Evolutionary conservation across 2,888 invertebrate species (phyloP).

Genomic region (Calameuta idolon): DNA sequence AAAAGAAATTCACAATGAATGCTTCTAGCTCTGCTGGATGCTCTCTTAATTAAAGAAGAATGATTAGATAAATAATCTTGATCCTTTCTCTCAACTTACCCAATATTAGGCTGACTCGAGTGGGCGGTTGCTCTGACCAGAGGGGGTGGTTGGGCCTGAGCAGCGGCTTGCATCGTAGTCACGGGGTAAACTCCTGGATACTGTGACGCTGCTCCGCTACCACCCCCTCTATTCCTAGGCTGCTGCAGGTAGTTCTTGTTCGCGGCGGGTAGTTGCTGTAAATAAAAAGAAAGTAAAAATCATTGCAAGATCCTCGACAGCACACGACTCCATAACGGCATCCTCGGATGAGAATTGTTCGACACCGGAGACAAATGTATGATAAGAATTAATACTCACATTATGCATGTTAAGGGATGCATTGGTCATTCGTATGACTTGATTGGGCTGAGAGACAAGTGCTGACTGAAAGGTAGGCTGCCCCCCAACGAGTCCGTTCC

Average conservation of each 20-base stretch:
- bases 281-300: conserved; percentile 12
- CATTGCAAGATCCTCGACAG: neutral
- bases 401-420: conserved; percentile 60
- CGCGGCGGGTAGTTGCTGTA: conserved; percentile 48
- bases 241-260: conserved; percentile 53
- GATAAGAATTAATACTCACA: conserved; percentile 51
- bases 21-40: neutral
- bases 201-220: conserved; percentile 52
- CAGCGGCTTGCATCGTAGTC: conserved; percentile 61
- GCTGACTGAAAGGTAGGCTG: conserved; percentile 65
- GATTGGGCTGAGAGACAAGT: conserved; percentile 55
- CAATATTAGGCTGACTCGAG: conserved; percentile 65
- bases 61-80: conserved; percentile 20
- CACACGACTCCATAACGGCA: neutral
- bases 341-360: neutral
- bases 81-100: conserved; percentile 54
- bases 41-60: conserved; percentile 12
- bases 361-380: neutral
- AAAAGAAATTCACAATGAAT: neutral
- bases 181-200: conserved; percentile 62
- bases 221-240: conserved; percentile 56
- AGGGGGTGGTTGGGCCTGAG: conserved; percentile 68
- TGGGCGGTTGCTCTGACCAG: conserved; percentile 69
- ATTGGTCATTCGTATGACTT: conserved; percentile 61
- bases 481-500: conserved; percentile 67